Conservation (phyloP, 2,113 vertebrate genomes). For the Struthio camelus region DNA sequence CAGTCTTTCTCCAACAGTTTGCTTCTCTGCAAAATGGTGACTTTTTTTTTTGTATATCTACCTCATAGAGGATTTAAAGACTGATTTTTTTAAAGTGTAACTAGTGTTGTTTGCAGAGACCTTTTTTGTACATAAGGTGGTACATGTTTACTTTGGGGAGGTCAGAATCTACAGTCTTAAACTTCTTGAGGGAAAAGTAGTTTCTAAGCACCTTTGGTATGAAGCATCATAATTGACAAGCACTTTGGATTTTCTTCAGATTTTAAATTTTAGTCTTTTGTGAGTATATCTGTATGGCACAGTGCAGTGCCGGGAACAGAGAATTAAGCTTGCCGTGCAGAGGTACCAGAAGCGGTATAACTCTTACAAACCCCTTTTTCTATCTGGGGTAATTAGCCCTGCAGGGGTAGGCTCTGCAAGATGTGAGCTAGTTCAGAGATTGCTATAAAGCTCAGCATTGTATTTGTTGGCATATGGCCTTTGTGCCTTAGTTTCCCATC, state of each 20-base stretch:
- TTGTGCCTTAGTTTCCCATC: slow-evolving; percentile 47
- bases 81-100: not conserved
- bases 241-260: not conserved
- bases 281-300: not conserved
- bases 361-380: not conserved
- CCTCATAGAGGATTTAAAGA: not conserved
- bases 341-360: not conserved
- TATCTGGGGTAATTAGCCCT: slow-evolving; percentile 29
- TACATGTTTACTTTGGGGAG: not conserved
- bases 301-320: not conserved
- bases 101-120: not conserved
- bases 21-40: not conserved
- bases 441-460: slow-evolving; percentile 12
- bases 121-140: not conserved
- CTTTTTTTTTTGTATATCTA: not conserved
- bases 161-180: not conserved
- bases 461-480: slow-evolving; percentile 38
- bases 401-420: not conserved
- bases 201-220: not conserved
- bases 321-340: not conserved
- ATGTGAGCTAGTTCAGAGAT: not conserved
- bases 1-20: not conserved
- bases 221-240: not conserved
- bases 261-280: not conserved
- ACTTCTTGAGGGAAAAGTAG: not conserved